Percentiles rank a stretch among this genome's conserved stretches.
phyloP scores from a whole-genome alignment of 1,140 invertebrate species.

The Leptestheria dahalacensis region DNA sequence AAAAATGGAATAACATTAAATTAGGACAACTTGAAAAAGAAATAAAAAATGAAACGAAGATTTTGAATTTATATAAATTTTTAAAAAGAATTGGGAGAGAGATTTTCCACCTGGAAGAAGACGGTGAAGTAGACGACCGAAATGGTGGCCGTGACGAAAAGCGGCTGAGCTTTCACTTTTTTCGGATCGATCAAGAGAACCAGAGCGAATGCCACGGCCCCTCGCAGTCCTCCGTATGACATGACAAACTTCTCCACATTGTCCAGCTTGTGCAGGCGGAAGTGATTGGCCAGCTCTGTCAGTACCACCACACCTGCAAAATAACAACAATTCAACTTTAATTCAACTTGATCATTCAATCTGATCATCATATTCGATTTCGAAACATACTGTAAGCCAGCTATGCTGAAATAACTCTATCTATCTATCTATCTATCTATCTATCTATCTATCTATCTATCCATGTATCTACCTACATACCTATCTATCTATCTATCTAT shows the following conservation, averaged over 20 bases:
- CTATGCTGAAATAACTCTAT: no score
- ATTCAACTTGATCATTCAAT: background rate
- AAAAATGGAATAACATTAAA: no score
- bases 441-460: no score
- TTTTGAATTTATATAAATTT: background rate
- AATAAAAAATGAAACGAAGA: no score
- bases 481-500: no score
- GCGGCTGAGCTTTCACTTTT: constrained; percentile 57
- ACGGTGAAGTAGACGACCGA: constrained; percentile 98
- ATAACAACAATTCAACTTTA: background rate
- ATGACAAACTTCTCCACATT: constrained; percentile 97
- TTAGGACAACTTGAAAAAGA: no score
- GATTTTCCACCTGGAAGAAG: constrained; percentile 55
- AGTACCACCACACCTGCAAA: constrained; percentile 68
- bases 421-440: no score
- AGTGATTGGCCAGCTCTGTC: constrained; percentile 76
- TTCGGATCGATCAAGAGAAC: constrained; percentile 74
- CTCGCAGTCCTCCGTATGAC: constrained; percentile 92
- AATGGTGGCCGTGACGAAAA: constrained; percentile 96
- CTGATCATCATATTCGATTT: no score
- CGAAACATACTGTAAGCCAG: no score
- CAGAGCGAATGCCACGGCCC: constrained; percentile 95
- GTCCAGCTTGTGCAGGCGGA: constrained; percentile 76
- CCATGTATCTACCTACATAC: no score
- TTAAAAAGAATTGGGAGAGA: constrained; percentile 2